Evolutionary conservation across 2,888 invertebrate genomes (phyloP), one percentile per base, ranked within the genome.

Genomic region (Pyrrhosoma nymphula): DNA sequence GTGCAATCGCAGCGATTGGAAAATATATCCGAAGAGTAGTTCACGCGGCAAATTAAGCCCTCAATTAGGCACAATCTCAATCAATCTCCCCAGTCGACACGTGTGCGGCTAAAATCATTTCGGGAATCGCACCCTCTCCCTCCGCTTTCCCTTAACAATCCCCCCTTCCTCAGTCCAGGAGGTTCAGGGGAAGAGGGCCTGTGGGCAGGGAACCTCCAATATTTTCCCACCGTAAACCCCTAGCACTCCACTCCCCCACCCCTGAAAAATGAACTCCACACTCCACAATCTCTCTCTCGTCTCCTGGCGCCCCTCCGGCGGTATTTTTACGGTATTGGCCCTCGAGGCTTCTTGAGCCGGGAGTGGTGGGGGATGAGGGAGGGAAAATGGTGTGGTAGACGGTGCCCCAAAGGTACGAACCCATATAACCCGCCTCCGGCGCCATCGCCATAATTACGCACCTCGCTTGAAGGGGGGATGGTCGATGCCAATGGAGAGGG

Each of bases 371-470:
- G 18, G 47, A n/a, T n/a, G n/a, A 4, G 63, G 0, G 93, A n/a
- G 60, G 69, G 69, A 69, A 91, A 91, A 91, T n/a, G 63, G 39
- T 47, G 35, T 55, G 63, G 63, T 69, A 47, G 69, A 69, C 93
- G 63, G 39, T n/a, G 93, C 93, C 93, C 93, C 47, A 39, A n/a
- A 93, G 93, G 69, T 75, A 93, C 93, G 93, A 69, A 82, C 93
- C 93, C 93, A 93, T 93, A 93, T 93, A 82, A 93, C 93, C 69
- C 93, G 93, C 93, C 93, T 93, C 39, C 93, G 93, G 93, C 93
- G 93, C 93, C 93, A 93, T 47, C 26, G 63, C 39, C 69, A n/a
- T 93, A 93, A 93, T 93, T 93, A 93, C 93, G 69, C 93, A 47
- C 75, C 69, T 93, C 47, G 93, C 75, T 93, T 75, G 39, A 47